Base-by-base conservation (phyloP, 2,113 vertebrate genomes). In the Calidris pugnax region DNA sequence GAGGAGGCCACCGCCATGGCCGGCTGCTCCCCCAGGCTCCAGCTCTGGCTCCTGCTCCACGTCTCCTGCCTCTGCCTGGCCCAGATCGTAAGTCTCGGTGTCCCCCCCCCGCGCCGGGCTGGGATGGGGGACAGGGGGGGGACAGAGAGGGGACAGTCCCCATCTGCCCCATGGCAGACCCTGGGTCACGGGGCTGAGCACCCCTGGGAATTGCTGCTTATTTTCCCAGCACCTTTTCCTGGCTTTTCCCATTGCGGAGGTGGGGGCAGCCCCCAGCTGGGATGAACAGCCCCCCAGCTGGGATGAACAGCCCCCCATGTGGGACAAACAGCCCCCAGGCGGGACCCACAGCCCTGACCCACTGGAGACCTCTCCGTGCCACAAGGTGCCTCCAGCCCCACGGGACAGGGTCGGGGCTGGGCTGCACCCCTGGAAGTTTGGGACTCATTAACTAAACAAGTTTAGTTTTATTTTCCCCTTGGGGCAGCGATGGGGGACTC, bases 71-170 rank as follows among this genome's bases (percentile, higher is more conserved):
- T 99, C 93, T 98, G 98, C 89, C 94, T 99, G 97, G 99, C 99
- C 64, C 99, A 99, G 98, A 98, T 99, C 94, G 99, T 99, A 97
- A 99, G 99, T 99, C 79, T 48, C 5, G n/a, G 3, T 53, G 45
- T 10, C 19, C 10, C 51, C 57, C 6, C 39, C 43, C 18, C 28
- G n/a, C 14, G 50, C 32, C 4, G 66, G 57, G 59, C 12, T 48
- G 69, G 85, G n/a, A 3, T 8, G 35, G 33, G 39, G 32, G 62
- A 10, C 5, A 8, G 60, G 57, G 66, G 23, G 4, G 4, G 35
- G 62, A 48, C 2, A 3, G 33, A 55, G 28, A 47, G 6, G 43
- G 75, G 26, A 33, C 8, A 3, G 26, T 63, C 24, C 37, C 53
- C 45, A 2, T 20, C 37, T 27, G 50, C 18, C n/a, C 39, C 20